Evolutionary conservation across 2,797 vertebrate genomes (phyloP).

Genomic region (Crax fasciolata): DNA sequence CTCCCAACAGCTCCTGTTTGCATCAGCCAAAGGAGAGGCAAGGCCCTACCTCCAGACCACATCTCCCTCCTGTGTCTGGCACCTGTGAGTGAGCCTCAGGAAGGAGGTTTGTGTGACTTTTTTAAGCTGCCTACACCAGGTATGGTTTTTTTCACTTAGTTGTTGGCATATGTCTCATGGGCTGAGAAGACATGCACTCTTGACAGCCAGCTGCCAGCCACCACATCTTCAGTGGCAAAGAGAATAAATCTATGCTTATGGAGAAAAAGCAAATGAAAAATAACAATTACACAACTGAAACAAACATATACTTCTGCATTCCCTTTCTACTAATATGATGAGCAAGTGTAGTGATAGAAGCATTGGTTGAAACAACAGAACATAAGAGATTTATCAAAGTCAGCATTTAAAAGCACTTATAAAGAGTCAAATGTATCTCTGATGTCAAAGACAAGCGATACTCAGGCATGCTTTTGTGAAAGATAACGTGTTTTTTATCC

Average conservation of each 20-base stretch:
- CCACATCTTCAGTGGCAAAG: neutral
- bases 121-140: neutral
- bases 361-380: no score
- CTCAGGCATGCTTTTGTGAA: no score
- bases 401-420: no score
- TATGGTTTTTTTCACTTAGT: neutral
- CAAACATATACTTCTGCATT: no score
- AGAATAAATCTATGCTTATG: neutral
- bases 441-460: no score
- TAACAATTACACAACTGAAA: no score
- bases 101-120: neutral
- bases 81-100: neutral
- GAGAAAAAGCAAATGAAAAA: neutral
- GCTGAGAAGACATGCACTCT: neutral
- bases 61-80: neutral
- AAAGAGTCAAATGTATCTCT: no score
- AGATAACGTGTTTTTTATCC: neutral
- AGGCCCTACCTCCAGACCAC: neutral
- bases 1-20: neutral
- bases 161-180: neutral
- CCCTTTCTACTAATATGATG: no score
- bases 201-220: neutral
- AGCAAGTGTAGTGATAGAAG: no score
- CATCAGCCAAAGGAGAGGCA: neutral
- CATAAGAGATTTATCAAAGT: no score